These are phyloP conservation scores for Eilema griseolum DNA, from an alignment of 2,888 invertebrate species.

Conservation along the genomic window DNA sequence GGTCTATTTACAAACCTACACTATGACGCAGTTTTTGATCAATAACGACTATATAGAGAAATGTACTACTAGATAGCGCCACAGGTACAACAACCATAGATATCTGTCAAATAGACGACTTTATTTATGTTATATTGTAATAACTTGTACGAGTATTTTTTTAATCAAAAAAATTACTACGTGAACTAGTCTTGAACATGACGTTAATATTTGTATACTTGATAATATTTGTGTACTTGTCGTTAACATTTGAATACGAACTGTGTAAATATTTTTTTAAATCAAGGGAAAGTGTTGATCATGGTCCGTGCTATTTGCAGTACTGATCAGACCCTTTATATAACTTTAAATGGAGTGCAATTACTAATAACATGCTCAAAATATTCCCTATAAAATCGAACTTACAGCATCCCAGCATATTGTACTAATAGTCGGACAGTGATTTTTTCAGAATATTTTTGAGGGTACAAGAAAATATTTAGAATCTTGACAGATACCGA, in stretches of 20 bases:
- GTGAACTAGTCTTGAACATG: not conserved
- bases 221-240: no score
- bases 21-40: not conserved
- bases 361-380: not conserved
- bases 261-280: not conserved
- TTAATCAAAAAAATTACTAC: not conserved
- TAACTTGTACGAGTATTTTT: not conserved
- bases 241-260: no score
- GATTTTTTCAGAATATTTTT: no score
- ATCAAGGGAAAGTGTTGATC: not conserved
- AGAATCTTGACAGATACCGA: no score
- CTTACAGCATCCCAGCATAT: no score
- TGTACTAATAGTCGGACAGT: no score
- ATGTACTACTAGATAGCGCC: conserved; percentile 1
- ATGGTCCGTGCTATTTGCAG: not conserved
- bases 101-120: not conserved
- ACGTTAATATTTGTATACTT: not conserved
- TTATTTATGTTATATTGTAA: not conserved
- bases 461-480: no score
- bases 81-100: not conserved
- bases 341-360: not conserved
- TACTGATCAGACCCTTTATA: no score
- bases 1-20: no score
- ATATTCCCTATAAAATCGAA: no score
- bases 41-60: not conserved